Evolutionary conservation across 2,113 vertebrate species (phyloP), one percentile per base, ranked within the genome.

Genomic region (Hyla sarda): DNA sequence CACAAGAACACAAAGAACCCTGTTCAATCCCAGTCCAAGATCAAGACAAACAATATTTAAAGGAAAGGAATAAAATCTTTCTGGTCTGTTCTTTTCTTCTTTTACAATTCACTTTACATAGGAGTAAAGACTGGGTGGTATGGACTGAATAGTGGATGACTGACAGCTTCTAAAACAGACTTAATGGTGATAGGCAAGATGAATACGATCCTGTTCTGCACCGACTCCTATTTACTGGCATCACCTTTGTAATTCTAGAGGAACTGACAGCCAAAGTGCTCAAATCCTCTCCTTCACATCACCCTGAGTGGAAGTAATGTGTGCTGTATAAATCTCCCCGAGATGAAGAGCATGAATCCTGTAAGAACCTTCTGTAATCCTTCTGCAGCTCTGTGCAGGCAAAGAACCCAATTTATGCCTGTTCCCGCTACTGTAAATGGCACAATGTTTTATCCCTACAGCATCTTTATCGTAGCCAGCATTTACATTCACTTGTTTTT

Each of bases 141-240:
- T 28, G 56, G 67, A 50, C 78, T 60, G 37, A 79, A 69, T 54
- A 69, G 12, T 25, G 30, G 54, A 3, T 67, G 45, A 86, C 23
- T 65, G 83, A 80, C 60, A 79, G 62, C 47, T 73, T 82, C 72
- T 84, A 58, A 81, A 73, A 82, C 32, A 79, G 32, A 28, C 56
- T 48, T 84, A 84, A 84, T 65, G 56, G 58, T 56, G 60, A 86
- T 54, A 10, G 62, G 52, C 73, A 84, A 54, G 23, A 71, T 56
- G 28, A 78, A 86, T 69, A 6, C 21, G 25, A 86, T 80, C 11
- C 8, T 28, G 69, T 67, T 86, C 65, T 78, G 65, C 60, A 86
- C 62, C 14, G 45, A 79, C 50, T 79, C 84, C 79, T 77, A 77
- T 85, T 71, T 69, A 85, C 32, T 56, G 62, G 47, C 76, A 79